Evolutionary conservation across 2,888 invertebrate species (phyloP), one percentile per base, ranked within the genome.

Genomic region (Caenorhabditis auriculariae): DNA sequence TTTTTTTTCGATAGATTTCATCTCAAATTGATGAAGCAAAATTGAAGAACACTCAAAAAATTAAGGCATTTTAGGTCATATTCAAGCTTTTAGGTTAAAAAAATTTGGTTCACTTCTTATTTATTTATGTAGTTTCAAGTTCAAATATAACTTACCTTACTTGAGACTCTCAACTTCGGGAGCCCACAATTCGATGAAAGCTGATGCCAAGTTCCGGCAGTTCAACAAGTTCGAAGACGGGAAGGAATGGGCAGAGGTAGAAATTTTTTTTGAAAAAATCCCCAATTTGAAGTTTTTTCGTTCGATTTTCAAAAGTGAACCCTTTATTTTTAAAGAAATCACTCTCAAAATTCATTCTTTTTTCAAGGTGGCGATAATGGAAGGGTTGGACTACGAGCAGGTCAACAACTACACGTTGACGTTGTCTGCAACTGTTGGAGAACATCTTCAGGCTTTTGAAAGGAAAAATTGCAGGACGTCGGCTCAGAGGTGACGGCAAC

Each of bases 401-500:
- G 62, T 69, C 21, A 66, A 71, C 24, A 72, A 74, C 47, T 81
- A 81, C 59, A 75, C 77, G 3, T 54, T 81, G 35, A 80, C 78
- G 6, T 53, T 81, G 7, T 74, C 77, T 3, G 81, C 81, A 12
- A 81, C 78, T 41, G 78, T 78, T 61, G n/a, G 62, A 35, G 6
- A 19, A 19, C 19, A 26, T 54, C 24, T 38, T 41, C 39, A n/a
- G 12, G 23, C n/a, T n/a, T n/a, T n/a, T n/a, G 17, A 7, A 19
- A 41, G 21, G 21, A 41, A 15, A 45, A 27, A 6, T 54, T 63
- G 24, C 54, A 78, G 78, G 80, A 80, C 54, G 62, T 81, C 51
- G 61, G 61, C 6, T 72, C 76, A 1, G 69, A 59, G 5, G 71
- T 76, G 19, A 64, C 76, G 1, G 59, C 76, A 91, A 93, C 93